These are phyloP conservation scores for Schizaphis graminum DNA, from an alignment of 2,888 invertebrate species.

Conservation along the genomic window DNA sequence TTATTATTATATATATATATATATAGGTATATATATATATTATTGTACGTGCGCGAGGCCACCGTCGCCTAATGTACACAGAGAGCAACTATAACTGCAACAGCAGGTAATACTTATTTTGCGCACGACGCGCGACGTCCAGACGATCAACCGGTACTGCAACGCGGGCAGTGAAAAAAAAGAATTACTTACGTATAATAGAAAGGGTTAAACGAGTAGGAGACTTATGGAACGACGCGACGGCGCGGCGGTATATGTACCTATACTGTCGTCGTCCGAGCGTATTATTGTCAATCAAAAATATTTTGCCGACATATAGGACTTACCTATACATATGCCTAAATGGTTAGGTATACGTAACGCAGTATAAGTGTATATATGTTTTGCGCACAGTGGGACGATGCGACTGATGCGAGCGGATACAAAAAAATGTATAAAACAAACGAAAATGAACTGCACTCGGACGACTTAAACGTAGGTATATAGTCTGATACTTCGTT, in stretches of 20 bases:
- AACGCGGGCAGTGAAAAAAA: background rate
- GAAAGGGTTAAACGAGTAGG: background rate
- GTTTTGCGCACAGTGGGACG: background rate
- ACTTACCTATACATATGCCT: background rate
- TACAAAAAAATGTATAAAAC: background rate
- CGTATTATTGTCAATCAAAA: background rate
- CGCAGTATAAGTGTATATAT: background rate
- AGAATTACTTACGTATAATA: background rate
- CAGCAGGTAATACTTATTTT: background rate
- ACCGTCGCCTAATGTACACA: background rate
- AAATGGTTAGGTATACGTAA: background rate
- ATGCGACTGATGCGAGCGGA: background rate
- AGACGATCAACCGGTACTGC: background rate
- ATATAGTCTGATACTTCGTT: background rate
- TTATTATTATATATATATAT: background rate
- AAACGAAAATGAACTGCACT: background rate
- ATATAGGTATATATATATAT: background rate
- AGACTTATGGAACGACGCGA: slow-evolving; percentile 1
- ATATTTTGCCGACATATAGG: background rate
- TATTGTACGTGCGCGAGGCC: background rate
- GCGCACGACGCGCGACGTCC: background rate
- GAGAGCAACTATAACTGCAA: background rate
- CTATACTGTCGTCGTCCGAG: background rate
- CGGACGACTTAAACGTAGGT: background rate
- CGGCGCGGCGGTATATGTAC: background rate